Evolutionary conservation across 1,140 invertebrate species (phyloP).

Genomic region (Spodoptera frugiperda): DNA sequence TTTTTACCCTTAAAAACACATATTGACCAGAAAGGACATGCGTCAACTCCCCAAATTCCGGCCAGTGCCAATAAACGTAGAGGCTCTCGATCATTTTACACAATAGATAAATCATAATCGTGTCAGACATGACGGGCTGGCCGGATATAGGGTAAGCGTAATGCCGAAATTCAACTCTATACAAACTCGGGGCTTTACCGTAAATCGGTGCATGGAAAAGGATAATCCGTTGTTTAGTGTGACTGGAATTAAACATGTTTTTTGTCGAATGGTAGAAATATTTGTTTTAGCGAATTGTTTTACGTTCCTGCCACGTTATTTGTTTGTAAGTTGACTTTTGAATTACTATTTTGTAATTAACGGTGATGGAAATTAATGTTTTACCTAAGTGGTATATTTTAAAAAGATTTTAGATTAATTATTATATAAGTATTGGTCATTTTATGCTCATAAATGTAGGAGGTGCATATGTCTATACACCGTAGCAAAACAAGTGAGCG

Average conservation of each 20-base stretch:
- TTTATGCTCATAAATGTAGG: too few relatives aligned
- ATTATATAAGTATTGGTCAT: too few relatives aligned
- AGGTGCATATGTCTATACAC: too few relatives aligned
- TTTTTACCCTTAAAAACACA: conserved; percentile 5
- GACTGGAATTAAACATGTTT: neutral
- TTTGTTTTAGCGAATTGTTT: too few relatives aligned
- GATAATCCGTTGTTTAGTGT: neutral
- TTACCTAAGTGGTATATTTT: too few relatives aligned
- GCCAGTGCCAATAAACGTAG: conserved; percentile 2
- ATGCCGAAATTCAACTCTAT: conserved; percentile 19
- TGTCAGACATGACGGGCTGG: conserved; percentile 21
- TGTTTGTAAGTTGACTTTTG: too few relatives aligned
- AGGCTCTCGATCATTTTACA: conserved; percentile 28
- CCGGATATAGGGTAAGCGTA: conserved; percentile 15
- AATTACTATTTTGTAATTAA: too few relatives aligned
- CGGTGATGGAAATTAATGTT: too few relatives aligned
- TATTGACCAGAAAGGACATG: conserved; percentile 17
- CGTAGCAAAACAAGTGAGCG: too few relatives aligned
- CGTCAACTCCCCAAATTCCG: conserved; percentile 6
- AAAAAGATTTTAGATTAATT: too few relatives aligned
- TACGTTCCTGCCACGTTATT: too few relatives aligned
- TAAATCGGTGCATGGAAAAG: neutral
- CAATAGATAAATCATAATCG: conserved; percentile 35
- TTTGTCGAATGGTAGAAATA: too few relatives aligned
- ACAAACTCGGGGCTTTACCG: conserved; percentile 1